These are phyloP conservation scores for Phasianus colchicus DNA, from an alignment of 2,113 vertebrate genomes.

Conservation along the genomic window DNA sequence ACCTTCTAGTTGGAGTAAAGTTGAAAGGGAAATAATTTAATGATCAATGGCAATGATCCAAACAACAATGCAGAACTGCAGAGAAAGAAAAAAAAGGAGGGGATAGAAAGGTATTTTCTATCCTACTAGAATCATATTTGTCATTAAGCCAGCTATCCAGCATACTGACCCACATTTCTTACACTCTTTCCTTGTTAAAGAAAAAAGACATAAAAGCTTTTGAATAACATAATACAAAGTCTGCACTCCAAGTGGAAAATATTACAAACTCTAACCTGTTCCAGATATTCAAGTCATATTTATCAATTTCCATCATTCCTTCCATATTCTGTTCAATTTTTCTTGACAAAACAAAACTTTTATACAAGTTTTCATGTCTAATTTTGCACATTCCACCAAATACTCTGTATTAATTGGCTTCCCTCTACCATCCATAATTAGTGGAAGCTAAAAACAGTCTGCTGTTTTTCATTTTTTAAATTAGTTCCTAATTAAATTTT, in stretches of 20 bases:
- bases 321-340: neutral
- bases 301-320: neutral
- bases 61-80: neutral
- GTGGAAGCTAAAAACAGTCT: neutral
- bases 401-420: neutral
- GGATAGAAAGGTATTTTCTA: neutral
- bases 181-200: neutral
- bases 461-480: neutral
- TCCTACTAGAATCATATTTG: neutral
- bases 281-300: constrained; percentile 24
- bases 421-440: neutral
- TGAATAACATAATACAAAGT: neutral
- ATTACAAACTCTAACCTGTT: neutral
- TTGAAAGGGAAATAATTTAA: neutral
- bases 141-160: neutral
- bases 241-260: constrained; percentile 11
- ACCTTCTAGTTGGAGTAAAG: neutral
- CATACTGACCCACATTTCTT: neutral
- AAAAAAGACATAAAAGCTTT: neutral
- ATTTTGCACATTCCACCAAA: neutral
- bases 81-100: neutral
- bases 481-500: neutral
- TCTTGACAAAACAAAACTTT: neutral
- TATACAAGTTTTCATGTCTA: constrained; percentile 16
- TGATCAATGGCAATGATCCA: neutral